phyloP scores from a whole-genome alignment of 2,888 invertebrate genomes.

The Terebella lapidaria region DNA sequence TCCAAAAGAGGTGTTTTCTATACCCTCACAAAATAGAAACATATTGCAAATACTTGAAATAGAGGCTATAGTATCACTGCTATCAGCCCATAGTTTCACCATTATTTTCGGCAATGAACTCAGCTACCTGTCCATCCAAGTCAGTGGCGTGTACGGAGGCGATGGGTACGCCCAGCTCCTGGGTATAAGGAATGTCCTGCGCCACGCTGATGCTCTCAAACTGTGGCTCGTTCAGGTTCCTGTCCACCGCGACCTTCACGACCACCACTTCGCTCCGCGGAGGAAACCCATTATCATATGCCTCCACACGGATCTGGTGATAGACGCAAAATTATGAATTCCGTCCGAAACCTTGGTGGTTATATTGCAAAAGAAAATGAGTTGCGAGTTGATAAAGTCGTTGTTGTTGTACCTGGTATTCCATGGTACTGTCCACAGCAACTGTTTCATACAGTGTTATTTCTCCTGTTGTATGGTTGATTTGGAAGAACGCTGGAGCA shows the following conservation, averaged over 20 bases:
- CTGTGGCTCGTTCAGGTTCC: conserved; percentile 21
- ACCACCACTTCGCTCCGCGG: conserved; percentile 26
- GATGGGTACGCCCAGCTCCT: conserved; percentile 21
- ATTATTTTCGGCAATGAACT: too few relatives aligned
- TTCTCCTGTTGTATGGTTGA: conserved; percentile 28
- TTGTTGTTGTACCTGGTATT: conserved; percentile 8
- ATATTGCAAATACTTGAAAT: too few relatives aligned
- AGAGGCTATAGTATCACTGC: too few relatives aligned
- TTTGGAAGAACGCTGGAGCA: conserved; percentile 36
- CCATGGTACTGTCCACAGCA: conserved; percentile 6
- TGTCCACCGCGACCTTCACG: conserved; percentile 28
- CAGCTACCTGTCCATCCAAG: conserved; percentile 20
- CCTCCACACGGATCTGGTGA: conserved; percentile 34
- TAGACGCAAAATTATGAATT: background rate
- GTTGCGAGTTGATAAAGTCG: background rate
- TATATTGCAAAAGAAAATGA: background rate
- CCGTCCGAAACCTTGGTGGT: background rate
- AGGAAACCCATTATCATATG: conserved; percentile 36
- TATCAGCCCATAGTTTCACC: too few relatives aligned
- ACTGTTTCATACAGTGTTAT: conserved; percentile 25
- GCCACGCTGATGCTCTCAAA: conserved; percentile 7
- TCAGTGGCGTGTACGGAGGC: conserved; percentile 20
- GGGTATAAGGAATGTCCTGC: conserved; percentile 19
- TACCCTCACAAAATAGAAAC: too few relatives aligned
- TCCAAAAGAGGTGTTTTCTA: too few relatives aligned